Evolutionary conservation across 2,113 vertebrate genomes (phyloP).

Genomic region (Laticauda laticaudata): DNA sequence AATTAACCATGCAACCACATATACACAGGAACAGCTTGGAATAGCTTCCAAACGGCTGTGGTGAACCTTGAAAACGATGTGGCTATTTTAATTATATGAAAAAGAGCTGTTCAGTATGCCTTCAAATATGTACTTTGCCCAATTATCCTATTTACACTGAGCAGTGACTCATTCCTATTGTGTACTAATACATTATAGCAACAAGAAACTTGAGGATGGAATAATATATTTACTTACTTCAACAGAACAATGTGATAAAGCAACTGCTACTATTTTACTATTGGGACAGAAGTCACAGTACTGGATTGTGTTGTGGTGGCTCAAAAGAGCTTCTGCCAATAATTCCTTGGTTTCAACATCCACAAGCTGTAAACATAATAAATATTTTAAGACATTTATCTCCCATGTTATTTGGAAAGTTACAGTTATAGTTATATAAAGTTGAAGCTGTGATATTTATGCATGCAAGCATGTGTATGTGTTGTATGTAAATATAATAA

Average conservation of each 20-base stretch:
- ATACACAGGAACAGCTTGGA: neutral
- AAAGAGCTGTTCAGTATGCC: neutral
- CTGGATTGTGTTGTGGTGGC: constrained; percentile 83
- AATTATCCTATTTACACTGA: neutral
- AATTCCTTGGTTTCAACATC: constrained; percentile 72
- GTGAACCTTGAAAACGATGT: neutral
- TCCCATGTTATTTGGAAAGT: neutral
- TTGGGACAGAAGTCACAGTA: constrained; percentile 86
- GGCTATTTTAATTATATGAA: neutral
- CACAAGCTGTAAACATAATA: constrained; percentile 79
- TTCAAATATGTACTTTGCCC: neutral
- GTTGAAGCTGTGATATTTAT: neutral
- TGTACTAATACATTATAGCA: neutral
- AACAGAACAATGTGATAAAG: constrained; percentile 88
- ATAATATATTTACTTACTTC: constrained; percentile 78
- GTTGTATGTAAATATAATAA: neutral
- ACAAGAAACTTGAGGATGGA: neutral
- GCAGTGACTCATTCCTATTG: neutral
- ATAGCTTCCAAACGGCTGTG: neutral
- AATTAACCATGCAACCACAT: neutral
- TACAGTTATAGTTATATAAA: neutral
- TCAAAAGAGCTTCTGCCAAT: constrained; percentile 77
- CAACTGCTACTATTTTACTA: constrained; percentile 83
- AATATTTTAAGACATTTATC: neutral
- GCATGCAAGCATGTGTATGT: neutral